Percentiles rank a stretch among this genome's conserved stretches.
phyloP scores from a whole-genome alignment of 1,140 invertebrate species.

The Heterodera schachtii region DNA sequence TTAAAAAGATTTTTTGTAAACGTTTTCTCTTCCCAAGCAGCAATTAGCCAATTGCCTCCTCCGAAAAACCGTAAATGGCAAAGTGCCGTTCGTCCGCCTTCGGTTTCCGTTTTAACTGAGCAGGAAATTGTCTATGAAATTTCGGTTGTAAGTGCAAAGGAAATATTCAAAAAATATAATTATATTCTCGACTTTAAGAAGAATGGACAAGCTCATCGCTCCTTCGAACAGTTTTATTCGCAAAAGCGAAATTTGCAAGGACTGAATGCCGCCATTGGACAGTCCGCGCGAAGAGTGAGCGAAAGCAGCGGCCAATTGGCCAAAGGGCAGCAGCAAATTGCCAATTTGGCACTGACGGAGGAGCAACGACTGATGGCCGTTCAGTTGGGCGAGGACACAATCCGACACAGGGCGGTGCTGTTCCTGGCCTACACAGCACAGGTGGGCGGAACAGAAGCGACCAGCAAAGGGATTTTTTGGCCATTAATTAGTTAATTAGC shows the following conservation, averaged over 20 bases:
- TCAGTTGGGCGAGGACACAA: constrained; percentile 11
- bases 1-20: not conserved
- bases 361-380: constrained; percentile 15
- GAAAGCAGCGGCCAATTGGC: not conserved
- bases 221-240: constrained; percentile 22
- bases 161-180: not conserved
- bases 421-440: constrained; percentile 21
- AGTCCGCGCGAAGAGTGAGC: not conserved
- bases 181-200: not conserved
- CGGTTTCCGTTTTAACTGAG: not conserved
- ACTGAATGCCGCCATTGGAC: not conserved
- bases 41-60: not conserved
- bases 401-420: constrained; percentile 12
- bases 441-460: constrained; percentile 5
- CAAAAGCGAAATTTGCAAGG: constrained; percentile 13
- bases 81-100: not conserved
- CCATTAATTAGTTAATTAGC: not conserved
- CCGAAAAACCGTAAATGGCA: too few species aligned
- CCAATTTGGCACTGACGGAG: not conserved
- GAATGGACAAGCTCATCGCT: constrained; percentile 6
- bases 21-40: not conserved
- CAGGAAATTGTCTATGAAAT: constrained; percentile 30
- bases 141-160: not conserved
- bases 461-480: not conserved
- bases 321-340: not conserved